phyloP scores from a whole-genome alignment of 1,140 invertebrate genomes.

The Coenobita brevimanus region DNA sequence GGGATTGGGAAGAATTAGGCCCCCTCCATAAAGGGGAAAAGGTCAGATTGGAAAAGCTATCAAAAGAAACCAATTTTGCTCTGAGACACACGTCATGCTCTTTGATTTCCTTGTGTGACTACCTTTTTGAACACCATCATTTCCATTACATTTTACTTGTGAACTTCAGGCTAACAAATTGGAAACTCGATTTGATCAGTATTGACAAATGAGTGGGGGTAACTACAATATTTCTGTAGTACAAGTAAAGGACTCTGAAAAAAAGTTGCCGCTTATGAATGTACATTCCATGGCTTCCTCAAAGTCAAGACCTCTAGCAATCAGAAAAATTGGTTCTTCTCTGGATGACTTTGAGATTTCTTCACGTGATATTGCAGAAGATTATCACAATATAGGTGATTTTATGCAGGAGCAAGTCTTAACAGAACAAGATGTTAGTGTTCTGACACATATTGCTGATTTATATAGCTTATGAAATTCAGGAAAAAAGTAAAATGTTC shows the following conservation, averaged over 20 bases:
- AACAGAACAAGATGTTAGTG: too few species aligned
- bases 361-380: too few species aligned
- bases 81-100: not conserved
- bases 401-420: too few species aligned
- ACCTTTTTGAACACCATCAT: not conserved
- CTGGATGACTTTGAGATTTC: too few species aligned
- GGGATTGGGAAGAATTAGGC: too few species aligned
- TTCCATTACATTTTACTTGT: not conserved
- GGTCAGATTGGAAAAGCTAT: not conserved
- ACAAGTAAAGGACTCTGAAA: not conserved
- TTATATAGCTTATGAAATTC: not conserved
- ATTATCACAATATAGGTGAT: too few species aligned
- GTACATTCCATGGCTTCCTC: not conserved
- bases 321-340: too few species aligned
- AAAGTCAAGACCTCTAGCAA: too few species aligned
- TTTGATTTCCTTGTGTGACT: too few species aligned
- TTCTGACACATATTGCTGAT: constrained; percentile 10
- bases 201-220: too few species aligned
- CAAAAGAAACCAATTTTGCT: not conserved
- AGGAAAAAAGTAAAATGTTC: constrained; percentile 1
- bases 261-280: not conserved
- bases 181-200: not conserved
- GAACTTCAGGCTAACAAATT: not conserved
- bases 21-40: not conserved
- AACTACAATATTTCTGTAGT: not conserved